Conservation (phyloP, 2,113 vertebrate species). For the cattle (Bos taurus) region DNA sequence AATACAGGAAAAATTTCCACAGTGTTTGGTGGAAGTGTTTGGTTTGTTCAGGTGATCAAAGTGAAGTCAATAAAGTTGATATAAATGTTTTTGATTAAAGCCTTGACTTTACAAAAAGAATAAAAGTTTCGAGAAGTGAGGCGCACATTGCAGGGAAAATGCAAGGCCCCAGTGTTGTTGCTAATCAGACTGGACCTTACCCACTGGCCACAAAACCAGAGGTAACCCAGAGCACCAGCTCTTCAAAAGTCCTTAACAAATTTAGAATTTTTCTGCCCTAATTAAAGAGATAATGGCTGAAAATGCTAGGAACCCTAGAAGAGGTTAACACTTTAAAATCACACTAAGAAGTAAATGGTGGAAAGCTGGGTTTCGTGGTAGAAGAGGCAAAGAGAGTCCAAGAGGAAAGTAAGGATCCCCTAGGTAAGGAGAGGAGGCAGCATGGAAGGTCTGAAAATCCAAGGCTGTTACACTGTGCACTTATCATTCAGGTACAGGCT, state of each 20-base stretch:
- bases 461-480: background rate
- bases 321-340: background rate
- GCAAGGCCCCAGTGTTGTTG: background rate
- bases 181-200: background rate
- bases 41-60: background rate
- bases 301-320: background rate
- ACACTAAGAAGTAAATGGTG: background rate
- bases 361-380: background rate
- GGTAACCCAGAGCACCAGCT: background rate
- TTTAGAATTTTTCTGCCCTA: background rate
- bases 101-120: background rate
- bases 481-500: background rate
- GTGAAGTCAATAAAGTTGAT: background rate
- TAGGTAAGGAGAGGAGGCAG: background rate
- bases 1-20: background rate
- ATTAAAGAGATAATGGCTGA: background rate
- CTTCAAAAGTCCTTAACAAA: background rate
- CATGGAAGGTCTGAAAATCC: background rate
- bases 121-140: background rate
- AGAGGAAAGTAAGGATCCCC: background rate
- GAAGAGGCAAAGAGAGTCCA: background rate
- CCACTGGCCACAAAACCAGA: background rate
- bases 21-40: background rate
- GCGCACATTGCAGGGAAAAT: background rate
- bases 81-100: background rate